Evolutionary conservation across 2,888 invertebrate genomes (phyloP).

Genomic region (Cantharis nigra): DNA sequence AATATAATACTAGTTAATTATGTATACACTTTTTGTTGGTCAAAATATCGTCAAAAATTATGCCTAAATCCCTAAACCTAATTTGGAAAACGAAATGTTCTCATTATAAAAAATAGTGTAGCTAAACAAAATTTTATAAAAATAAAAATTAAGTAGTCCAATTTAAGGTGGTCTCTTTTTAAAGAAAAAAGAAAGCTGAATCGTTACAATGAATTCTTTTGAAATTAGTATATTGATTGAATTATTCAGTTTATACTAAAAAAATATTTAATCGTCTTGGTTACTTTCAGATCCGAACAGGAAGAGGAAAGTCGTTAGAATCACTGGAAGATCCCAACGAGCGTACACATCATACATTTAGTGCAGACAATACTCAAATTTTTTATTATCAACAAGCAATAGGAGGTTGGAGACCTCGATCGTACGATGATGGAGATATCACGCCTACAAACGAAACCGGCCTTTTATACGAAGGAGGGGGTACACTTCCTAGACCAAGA

Average conservation of each 20-base stretch:
- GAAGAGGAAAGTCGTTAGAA: slow-evolving; percentile 84
- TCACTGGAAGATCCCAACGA: slow-evolving; percentile 81
- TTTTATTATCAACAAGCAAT: slow-evolving; percentile 58
- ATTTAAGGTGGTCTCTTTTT: too few relatives aligned
- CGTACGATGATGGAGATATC: slow-evolving; percentile 89
- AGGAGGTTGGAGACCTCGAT: slow-evolving; percentile 62
- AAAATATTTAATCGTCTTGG: slow-evolving; percentile 11
- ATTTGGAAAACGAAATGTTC: too few relatives aligned
- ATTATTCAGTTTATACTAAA: background rate
- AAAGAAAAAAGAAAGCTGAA: background rate
- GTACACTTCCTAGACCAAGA: slow-evolving; percentile 84
- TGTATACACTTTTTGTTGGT: too few relatives aligned
- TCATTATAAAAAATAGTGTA: too few relatives aligned
- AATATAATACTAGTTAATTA: too few relatives aligned
- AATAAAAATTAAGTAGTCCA: too few relatives aligned
- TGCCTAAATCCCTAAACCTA: too few relatives aligned
- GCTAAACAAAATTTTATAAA: too few relatives aligned
- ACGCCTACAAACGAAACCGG: slow-evolving; percentile 82
- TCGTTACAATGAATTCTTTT: background rate
- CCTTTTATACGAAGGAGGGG: slow-evolving; percentile 69
- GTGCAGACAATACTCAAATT: slow-evolving; percentile 64
- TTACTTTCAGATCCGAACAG: slow-evolving; percentile 72
- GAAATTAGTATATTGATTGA: background rate
- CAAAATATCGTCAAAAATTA: too few relatives aligned
- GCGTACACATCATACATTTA: slow-evolving; percentile 65